phyloP scores from a whole-genome alignment of 2,113 vertebrate genomes.

The Oxygymnocypris stewartii region DNA sequence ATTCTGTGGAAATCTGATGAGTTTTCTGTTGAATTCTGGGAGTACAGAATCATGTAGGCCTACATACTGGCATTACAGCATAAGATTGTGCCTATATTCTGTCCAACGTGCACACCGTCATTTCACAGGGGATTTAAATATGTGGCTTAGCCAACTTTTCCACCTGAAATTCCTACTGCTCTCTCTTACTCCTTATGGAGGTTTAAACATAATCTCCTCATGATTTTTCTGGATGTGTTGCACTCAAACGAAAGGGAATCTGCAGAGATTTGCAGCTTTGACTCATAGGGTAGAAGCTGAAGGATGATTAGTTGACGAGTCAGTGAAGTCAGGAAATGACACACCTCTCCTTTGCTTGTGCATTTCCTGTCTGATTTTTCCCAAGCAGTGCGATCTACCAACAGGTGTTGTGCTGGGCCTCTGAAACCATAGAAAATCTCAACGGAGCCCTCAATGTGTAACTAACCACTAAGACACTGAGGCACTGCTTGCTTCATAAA shows the following conservation, averaged over 20 bases:
- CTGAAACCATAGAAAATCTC: background rate
- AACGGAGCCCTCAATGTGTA: background rate
- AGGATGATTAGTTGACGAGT: constrained; percentile 15
- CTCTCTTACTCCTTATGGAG: constrained; percentile 2
- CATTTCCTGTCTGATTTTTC: background rate
- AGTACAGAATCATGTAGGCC: background rate
- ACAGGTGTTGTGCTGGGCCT: constrained; percentile 23
- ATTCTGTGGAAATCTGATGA: background rate
- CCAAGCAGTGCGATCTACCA: background rate
- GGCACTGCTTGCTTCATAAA: background rate
- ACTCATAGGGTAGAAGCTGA: constrained; percentile 26
- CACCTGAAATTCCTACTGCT: background rate
- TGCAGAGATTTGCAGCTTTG: constrained; percentile 39
- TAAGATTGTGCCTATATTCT: background rate
- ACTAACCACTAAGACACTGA: constrained; percentile 5
- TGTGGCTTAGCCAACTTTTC: constrained; percentile 3
- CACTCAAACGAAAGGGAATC: constrained; percentile 11
- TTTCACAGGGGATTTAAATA: background rate
- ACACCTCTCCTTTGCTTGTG: background rate
- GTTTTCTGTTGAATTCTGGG: background rate
- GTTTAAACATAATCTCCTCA: constrained; percentile 46
- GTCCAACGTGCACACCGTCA: background rate
- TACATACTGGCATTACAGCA: background rate
- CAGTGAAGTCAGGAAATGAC: constrained; percentile 24
- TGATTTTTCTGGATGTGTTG: constrained; percentile 30